phyloP scores from a whole-genome alignment of 2,113 vertebrate genomes.

The Ophiodon elongatus region DNA sequence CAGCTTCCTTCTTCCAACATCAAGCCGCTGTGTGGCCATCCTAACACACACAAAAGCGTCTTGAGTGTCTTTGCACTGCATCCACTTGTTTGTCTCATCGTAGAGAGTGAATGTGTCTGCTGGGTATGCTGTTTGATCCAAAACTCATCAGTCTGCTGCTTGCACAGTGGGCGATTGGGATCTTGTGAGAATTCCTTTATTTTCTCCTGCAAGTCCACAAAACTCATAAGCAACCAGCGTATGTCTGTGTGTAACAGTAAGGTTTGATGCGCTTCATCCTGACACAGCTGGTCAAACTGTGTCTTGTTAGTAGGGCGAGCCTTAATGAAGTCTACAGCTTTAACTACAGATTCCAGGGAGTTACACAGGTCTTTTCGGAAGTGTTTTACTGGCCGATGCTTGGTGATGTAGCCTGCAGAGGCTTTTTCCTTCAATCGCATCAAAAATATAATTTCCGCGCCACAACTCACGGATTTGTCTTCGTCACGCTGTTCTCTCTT shows the following conservation, averaged over 20 bases:
- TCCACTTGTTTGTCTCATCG: not conserved
- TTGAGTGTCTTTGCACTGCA: not conserved
- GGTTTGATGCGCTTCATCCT: not conserved
- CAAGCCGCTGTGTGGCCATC: too few species aligned
- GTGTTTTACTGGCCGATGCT: not conserved
- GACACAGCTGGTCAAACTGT: not conserved
- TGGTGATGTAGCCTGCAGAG: not conserved
- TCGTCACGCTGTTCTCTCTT: not conserved
- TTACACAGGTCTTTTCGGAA: not conserved
- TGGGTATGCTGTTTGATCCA: not conserved
- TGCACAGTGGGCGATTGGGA: not conserved
- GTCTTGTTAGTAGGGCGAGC: not conserved
- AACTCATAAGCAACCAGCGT: not conserved
- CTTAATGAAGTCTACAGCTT: not conserved
- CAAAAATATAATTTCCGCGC: not conserved
- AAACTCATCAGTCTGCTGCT: not conserved
- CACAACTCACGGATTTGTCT: not conserved
- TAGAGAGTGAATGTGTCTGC: not conserved
- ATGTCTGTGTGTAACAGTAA: not conserved
- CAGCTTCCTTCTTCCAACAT: too few species aligned
- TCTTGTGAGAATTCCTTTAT: not conserved
- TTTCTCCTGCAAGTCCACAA: conserved; percentile 3
- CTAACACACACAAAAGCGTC: too few species aligned
- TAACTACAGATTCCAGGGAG: too few species aligned
- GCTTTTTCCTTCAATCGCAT: conserved; percentile 1